These are phyloP conservation scores for Caenorhabditis tropicalis DNA, from an alignment of 1,140 invertebrate species.

Conservation along the genomic window DNA sequence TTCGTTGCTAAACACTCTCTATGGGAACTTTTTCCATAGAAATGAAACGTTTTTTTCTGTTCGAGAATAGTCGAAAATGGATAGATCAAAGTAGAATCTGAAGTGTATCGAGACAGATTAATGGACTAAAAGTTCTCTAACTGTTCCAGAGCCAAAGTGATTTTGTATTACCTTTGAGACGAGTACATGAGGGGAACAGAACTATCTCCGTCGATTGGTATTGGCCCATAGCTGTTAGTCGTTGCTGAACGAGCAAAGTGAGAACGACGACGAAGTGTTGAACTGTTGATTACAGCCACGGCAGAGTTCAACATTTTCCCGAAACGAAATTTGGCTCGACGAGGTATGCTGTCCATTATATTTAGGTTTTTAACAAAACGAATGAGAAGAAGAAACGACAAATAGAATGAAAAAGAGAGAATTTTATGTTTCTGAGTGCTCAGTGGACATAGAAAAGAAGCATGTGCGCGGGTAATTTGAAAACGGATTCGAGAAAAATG, in stretches of 20 bases:
- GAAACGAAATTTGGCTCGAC: slow-evolving; percentile 5
- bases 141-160: too few species aligned
- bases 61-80: not conserved
- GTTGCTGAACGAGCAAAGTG: slow-evolving; percentile 20
- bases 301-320: slow-evolving; percentile 19
- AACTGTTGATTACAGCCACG: not conserved
- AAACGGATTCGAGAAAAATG: not conserved
- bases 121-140: too few species aligned
- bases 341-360: slow-evolving; percentile 15
- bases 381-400: not conserved
- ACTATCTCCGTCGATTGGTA: slow-evolving; percentile 5
- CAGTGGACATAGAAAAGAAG: not conserved
- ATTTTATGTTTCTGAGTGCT: too few species aligned
- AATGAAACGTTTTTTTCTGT: not conserved
- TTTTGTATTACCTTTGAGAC: slow-evolving; percentile 2
- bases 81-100: too few species aligned
- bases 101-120: too few species aligned
- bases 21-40: not conserved
- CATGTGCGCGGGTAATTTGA: not conserved
- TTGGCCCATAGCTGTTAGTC: slow-evolving; percentile 19
- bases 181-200: slow-evolving; percentile 6
- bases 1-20: not conserved
- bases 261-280: slow-evolving; percentile 15
- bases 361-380: not conserved
- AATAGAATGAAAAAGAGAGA: not conserved